Evolutionary conservation across 2,888 invertebrate species (phyloP), one percentile per base, ranked within the genome.

Genomic region (Cremastinae sp.): DNA sequence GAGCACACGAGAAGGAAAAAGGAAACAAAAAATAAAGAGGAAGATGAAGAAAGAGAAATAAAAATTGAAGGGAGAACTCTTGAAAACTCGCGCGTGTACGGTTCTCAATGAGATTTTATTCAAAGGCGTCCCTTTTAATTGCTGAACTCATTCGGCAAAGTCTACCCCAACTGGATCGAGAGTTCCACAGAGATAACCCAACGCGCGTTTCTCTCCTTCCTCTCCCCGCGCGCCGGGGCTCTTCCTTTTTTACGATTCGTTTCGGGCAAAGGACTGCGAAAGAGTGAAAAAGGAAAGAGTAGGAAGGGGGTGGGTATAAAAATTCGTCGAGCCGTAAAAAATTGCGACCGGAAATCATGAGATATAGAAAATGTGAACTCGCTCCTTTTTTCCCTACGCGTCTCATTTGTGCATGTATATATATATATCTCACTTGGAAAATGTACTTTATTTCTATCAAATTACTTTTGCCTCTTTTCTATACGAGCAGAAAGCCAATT

Each of bases 301-400:
- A 41, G 20, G 5, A n/a, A 51, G n/a, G 20, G 45, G 28, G 43
- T 47, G 10, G 58, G 53, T 64, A 39, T 72, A 37, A 76, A 76
- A 72, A 73, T 58, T 69, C 53, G 22, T 55, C 64, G 53, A 59
- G 14, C 53, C 64, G 72, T 72, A 41, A 70, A 65, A 76, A 68
- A 59, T 69, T 37, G 28, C 35, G 16, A 53, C 1, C 16, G 4
- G 22, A 12, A 49, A 22, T 18, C 53, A 37, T 28, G 71, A 53
- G 55, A 62, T 35, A 49, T 12, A 35, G n/a, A n/a, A n/a, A n/a
- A n/a, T n/a, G n/a, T n/a, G n/a, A n/a, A n/a, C n/a, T n/a, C n/a
- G n/a, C n/a, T 28, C 28, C 2, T 28, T 28, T 28, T 28, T 28
- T 28, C 28, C 5, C 28, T 28, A 28, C 5, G 28, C 28, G 28